Evolutionary conservation across 2,797 vertebrate genomes (phyloP).

Genomic region (Macrochelys suwanniensis): DNA sequence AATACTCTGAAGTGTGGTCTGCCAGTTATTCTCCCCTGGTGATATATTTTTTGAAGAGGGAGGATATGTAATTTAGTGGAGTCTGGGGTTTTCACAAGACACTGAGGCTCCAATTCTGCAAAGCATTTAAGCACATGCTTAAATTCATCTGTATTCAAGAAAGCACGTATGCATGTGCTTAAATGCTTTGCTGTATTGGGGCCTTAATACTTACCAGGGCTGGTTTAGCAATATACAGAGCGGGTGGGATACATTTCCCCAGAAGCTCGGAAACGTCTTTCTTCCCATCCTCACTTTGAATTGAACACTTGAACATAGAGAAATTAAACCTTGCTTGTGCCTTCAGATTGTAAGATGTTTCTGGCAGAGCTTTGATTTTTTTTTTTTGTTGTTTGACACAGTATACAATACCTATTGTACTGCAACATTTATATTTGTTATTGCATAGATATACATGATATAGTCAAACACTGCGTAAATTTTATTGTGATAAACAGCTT

Average conservation of each 20-base stretch:
- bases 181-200: background rate
- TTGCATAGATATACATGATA: background rate
- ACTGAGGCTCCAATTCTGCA: background rate
- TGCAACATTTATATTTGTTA: background rate
- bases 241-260: background rate
- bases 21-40: background rate
- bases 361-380: background rate
- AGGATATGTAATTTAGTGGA: background rate
- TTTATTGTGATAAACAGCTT: background rate
- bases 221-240: background rate
- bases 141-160: background rate
- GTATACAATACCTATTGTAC: background rate
- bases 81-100: background rate
- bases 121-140: background rate
- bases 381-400: fast-evolving
- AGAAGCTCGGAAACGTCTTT: background rate
- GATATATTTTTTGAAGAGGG: background rate
- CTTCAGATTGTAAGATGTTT: background rate
- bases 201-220: background rate
- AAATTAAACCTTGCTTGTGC: background rate
- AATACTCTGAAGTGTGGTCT: background rate
- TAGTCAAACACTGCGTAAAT: fast-evolving
- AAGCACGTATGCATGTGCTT: background rate
- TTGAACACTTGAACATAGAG: background rate
- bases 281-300: background rate